Evolutionary conservation across 92 coral and sea anemone species (phyloP).

Genomic region (Porites cylindrica): DNA sequence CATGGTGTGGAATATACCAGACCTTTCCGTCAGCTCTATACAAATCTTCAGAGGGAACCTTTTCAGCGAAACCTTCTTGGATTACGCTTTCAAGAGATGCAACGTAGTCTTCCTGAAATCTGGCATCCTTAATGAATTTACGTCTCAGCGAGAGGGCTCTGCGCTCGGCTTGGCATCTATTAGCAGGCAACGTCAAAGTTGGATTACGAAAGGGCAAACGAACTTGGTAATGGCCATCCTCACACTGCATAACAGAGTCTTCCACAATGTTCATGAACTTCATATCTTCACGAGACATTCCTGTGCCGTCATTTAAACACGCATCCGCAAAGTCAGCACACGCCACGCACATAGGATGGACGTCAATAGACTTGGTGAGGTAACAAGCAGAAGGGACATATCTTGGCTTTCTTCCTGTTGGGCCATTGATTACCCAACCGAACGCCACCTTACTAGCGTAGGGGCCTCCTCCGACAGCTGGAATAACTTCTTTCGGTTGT

Average conservation of each 20-base stretch:
- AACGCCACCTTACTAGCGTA: slow-evolving; percentile 57
- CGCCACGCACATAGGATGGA: slow-evolving; percentile 57
- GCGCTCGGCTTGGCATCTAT: slow-evolving; percentile 59
- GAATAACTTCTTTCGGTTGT: no score
- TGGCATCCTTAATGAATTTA: slow-evolving; percentile 22
- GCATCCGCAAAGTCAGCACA: slow-evolving; percentile 54
- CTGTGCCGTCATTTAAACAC: slow-evolving; percentile 2
- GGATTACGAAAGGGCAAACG: slow-evolving; percentile 52
- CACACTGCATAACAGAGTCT: slow-evolving; percentile 28
- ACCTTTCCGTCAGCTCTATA: slow-evolving; percentile 48
- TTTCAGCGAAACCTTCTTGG: slow-evolving; percentile 51
- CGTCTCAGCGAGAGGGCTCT: slow-evolving; percentile 38
- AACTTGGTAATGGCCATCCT: slow-evolving; percentile 59
- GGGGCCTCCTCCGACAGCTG: slow-evolving; percentile 38
- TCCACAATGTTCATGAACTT: slow-evolving; percentile 50
- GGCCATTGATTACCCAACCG: slow-evolving; percentile 77
- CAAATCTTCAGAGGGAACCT: slow-evolving; percentile 40
- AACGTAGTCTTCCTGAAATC: slow-evolving; percentile 46
- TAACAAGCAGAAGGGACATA: slow-evolving; percentile 4
- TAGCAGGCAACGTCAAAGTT: slow-evolving; percentile 23
- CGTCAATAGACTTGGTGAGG: slow-evolving; percentile 26
- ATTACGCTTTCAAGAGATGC: slow-evolving; percentile 46
- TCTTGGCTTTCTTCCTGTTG: slow-evolving; percentile 46
- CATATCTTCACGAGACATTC: slow-evolving; percentile 34
- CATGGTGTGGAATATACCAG: slow-evolving; percentile 68